A percentile compares a stretch with the other conserved stretches of the same genome.
phyloP scores from a whole-genome alignment of 2,888 invertebrate species.

The Heliconius ethilla region DNA sequence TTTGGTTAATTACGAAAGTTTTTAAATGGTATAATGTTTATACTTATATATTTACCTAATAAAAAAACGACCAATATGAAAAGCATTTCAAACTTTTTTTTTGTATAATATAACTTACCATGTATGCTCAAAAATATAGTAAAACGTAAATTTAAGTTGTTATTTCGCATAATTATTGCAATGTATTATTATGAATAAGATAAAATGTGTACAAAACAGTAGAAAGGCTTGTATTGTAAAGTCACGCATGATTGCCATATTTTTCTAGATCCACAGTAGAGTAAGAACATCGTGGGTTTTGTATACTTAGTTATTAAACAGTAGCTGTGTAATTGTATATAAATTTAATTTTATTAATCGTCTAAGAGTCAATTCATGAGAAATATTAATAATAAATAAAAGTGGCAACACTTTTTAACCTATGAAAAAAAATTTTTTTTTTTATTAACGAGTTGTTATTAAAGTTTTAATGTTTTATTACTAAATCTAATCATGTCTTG shows the following conservation, averaged over 20 bases:
- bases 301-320: conserved; percentile 24
- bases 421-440: background rate
- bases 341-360: conserved; percentile 2
- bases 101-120: background rate
- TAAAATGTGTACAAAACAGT: conserved; percentile 41
- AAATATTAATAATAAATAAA: conserved; percentile 6
- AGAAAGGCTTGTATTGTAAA: conserved; percentile 51
- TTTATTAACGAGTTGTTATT: background rate
- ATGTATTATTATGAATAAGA: conserved; percentile 33
- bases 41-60: background rate
- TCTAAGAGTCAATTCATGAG: conserved; percentile 24
- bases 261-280: conserved; percentile 49
- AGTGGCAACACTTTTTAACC: background rate
- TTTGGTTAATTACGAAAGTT: background rate
- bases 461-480: background rate
- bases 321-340: conserved; percentile 24
- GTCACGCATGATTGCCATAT: conserved; percentile 68
- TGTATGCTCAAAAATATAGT: background rate
- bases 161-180: conserved; percentile 15
- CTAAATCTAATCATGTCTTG: background rate
- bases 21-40: background rate
- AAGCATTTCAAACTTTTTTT: background rate
- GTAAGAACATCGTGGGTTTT: conserved; percentile 21
- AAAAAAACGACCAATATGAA: background rate
- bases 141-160: conserved; percentile 10